Evolutionary conservation across 2,797 vertebrate genomes (phyloP).

Genomic region (Trichosurus vulpecula): DNA sequence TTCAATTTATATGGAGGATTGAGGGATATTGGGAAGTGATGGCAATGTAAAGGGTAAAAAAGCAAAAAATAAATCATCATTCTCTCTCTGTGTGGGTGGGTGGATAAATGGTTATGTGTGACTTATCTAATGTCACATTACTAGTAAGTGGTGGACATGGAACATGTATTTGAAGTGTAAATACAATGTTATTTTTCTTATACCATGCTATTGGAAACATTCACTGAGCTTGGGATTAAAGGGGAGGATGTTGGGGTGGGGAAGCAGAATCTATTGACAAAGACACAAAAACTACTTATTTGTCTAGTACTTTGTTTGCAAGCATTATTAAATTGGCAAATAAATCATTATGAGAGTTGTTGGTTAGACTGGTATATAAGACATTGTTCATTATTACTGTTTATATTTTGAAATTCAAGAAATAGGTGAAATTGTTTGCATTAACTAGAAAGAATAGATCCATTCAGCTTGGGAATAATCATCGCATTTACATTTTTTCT

Average conservation of each 20-base stretch:
- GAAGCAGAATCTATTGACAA: not conserved
- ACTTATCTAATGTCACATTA: not conserved
- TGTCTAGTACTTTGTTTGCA: not conserved
- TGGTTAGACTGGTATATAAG: not conserved
- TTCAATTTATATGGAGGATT: not conserved
- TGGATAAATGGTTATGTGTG: not conserved
- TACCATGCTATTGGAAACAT: not conserved
- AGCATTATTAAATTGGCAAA: not conserved
- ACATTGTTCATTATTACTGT: not conserved
- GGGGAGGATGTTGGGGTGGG: fast-evolving
- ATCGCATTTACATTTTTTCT: constrained; percentile 32
- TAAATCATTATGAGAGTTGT: constrained; percentile 18
- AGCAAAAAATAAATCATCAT: not conserved
- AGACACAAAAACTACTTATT: not conserved
- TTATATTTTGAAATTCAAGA: constrained; percentile 15
- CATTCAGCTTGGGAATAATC: not conserved
- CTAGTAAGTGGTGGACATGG: not conserved
- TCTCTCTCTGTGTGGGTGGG: not conserved
- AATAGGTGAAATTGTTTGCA: constrained; percentile 1
- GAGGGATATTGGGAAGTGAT: not conserved
- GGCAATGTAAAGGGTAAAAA: not conserved
- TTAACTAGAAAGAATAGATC: constrained; percentile 2
- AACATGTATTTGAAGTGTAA: not conserved
- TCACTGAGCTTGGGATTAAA: not conserved
- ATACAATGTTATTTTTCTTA: not conserved